Conservation (phyloP, 2,888 invertebrate species). For the Thymelicus sylvestris region DNA sequence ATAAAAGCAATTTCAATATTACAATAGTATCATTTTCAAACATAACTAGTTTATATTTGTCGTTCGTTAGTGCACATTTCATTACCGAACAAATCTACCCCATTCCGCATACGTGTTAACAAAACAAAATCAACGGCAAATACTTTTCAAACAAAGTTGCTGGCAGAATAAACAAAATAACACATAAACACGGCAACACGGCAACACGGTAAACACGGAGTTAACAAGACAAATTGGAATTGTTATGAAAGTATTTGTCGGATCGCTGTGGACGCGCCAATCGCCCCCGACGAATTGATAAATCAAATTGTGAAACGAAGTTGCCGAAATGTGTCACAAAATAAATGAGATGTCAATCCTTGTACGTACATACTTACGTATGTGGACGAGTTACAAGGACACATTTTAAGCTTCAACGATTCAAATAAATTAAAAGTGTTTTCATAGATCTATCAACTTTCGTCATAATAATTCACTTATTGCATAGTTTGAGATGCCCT, state of each 20-base stretch:
- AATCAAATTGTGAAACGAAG: constrained; percentile 12
- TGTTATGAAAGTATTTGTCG: constrained; percentile 21
- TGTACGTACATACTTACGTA: background rate
- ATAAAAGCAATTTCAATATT: background rate
- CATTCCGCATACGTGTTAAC: constrained; percentile 6
- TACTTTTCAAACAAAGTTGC: constrained; percentile 17
- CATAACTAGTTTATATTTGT: background rate
- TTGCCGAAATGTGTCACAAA: constrained; percentile 10
- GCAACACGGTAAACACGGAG: constrained; percentile 11
- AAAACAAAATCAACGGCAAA: constrained; percentile 21
- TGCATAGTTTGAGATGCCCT: too few relatives aligned
- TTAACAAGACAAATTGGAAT: constrained; percentile 24
- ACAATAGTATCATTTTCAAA: background rate
- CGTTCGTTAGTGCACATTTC: constrained; percentile 1
- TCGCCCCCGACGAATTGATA: constrained; percentile 18
- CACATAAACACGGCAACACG: background rate
- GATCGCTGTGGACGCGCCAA: constrained; percentile 13
- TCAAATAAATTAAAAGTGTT: too few relatives aligned
- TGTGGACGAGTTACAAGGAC: too few relatives aligned
- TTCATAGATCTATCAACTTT: too few relatives aligned
- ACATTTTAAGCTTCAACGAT: too few relatives aligned
- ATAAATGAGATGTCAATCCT: background rate
- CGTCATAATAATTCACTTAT: too few relatives aligned
- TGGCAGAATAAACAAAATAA: constrained; percentile 11
- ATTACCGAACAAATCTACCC: background rate